Conservation (phyloP, 2,797 vertebrate species). For the Sarcoramphus papa region DNA sequence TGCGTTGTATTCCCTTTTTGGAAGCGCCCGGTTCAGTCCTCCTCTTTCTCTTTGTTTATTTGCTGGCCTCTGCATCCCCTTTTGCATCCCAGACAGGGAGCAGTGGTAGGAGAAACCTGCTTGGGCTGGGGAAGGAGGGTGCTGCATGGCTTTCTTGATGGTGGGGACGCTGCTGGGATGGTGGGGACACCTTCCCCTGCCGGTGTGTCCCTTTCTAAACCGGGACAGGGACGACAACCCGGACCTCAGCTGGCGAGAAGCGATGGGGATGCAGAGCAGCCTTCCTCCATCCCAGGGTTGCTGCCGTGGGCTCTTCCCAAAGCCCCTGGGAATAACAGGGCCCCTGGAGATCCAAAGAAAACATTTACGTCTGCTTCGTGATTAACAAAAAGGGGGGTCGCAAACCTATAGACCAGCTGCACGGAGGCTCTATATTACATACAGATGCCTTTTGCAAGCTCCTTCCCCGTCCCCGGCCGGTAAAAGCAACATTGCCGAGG, state of each 20-base stretch:
- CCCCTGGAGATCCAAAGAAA: slow-evolving; percentile 30
- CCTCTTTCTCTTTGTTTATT: background rate
- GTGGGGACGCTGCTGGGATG: background rate
- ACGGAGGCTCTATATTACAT: background rate
- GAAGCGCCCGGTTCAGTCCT: background rate
- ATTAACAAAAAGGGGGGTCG: background rate
- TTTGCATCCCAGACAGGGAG: background rate
- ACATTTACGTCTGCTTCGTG: slow-evolving; percentile 30
- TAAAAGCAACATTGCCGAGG: slow-evolving; percentile 42
- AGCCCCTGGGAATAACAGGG: background rate
- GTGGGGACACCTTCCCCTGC: background rate
- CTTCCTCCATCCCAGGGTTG: background rate
- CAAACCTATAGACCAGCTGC: slow-evolving; percentile 32
- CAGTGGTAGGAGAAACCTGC: background rate
- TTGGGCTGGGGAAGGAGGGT: background rate
- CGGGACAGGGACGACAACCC: background rate
- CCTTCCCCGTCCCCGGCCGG: background rate
- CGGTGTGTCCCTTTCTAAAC: background rate
- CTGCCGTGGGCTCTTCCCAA: background rate
- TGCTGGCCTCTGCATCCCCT: background rate
- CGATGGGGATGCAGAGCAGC: background rate
- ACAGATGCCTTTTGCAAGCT: slow-evolving; percentile 42
- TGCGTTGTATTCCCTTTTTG: background rate
- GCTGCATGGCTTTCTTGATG: background rate
- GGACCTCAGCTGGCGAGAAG: background rate